Evolutionary conservation across 30 jellyfish, hydroid and myxozoan genomes (phyloP).

Genomic region (Morbakka virulenta): DNA sequence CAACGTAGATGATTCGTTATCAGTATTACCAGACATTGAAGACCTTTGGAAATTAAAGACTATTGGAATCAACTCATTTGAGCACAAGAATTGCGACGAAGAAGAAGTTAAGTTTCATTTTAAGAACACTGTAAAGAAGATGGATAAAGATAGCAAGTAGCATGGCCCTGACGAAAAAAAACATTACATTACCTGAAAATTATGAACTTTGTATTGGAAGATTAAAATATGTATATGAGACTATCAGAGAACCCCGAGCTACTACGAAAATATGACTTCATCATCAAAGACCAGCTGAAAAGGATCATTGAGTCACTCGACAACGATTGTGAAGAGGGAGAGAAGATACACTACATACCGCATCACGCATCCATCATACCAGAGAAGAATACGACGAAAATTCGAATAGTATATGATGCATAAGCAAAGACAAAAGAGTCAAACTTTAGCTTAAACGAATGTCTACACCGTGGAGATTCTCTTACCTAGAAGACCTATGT

Average conservation of each 20-base stretch:
- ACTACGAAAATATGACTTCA: not conserved
- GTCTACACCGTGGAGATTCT: constrained; percentile 31
- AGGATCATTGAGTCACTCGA: constrained; percentile 1
- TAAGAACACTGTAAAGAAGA: constrained; percentile 8
- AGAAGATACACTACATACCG: constrained; percentile 18
- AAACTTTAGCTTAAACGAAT: constrained; percentile 6
- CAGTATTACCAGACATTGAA: too few species aligned
- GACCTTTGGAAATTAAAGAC: too few species aligned
- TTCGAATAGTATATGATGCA: constrained; percentile 40
- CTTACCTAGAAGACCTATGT: constrained; percentile 31
- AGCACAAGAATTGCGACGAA: not conserved
- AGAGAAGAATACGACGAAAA: too few species aligned
- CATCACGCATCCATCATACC: constrained; percentile 26
- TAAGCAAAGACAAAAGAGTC: constrained; percentile 16
- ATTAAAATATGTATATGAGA: not conserved
- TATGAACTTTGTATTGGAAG: constrained; percentile 20
- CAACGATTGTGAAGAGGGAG: constrained; percentile 12
- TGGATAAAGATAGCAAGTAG: constrained; percentile 13
- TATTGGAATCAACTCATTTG: too few species aligned
- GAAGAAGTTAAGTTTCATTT: not conserved
- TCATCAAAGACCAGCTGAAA: constrained; percentile 18
- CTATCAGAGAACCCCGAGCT: not conserved
- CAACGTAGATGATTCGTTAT: not conserved
- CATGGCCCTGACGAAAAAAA: constrained; percentile 34
- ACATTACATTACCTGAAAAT: constrained; percentile 3